Conservation (phyloP, 1,140 invertebrate species). For the Chelonus insularis region DNA sequence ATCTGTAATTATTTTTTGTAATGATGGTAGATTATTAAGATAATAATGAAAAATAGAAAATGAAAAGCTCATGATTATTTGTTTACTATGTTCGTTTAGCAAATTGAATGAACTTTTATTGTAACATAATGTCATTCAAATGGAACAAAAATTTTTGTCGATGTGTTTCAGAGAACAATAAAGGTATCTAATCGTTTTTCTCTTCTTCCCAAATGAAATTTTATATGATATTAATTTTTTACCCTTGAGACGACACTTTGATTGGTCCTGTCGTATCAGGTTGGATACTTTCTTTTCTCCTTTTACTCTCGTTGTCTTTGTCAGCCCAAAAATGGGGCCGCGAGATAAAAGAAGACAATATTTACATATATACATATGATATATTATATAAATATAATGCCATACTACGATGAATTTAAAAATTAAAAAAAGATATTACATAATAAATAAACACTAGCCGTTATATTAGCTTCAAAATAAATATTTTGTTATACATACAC, state of each 20-base stretch:
- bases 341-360: neutral
- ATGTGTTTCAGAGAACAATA: neutral
- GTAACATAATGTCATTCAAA: no score
- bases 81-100: no score
- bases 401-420: conserved; percentile 17
- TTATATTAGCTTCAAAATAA: conserved; percentile 31
- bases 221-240: conserved; percentile 1
- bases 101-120: no score
- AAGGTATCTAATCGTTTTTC: neutral
- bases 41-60: no score
- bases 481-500: conserved; percentile 39
- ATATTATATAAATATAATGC: neutral
- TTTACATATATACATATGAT: neutral
- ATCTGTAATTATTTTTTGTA: no score
- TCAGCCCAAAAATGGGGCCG: neutral
- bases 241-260: neutral
- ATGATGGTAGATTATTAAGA: no score
- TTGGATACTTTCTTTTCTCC: neutral
- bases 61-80: no score
- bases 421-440: conserved; percentile 4
- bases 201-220: conserved; percentile 9
- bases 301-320: neutral
- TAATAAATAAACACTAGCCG: conserved; percentile 26
- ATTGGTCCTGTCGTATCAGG: conserved; percentile 7
- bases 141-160: neutral